Evolutionary conservation across 2,888 invertebrate genomes (phyloP), one percentile per base, ranked within the genome.

Genomic region (Eutolmus rufibarbis): DNA sequence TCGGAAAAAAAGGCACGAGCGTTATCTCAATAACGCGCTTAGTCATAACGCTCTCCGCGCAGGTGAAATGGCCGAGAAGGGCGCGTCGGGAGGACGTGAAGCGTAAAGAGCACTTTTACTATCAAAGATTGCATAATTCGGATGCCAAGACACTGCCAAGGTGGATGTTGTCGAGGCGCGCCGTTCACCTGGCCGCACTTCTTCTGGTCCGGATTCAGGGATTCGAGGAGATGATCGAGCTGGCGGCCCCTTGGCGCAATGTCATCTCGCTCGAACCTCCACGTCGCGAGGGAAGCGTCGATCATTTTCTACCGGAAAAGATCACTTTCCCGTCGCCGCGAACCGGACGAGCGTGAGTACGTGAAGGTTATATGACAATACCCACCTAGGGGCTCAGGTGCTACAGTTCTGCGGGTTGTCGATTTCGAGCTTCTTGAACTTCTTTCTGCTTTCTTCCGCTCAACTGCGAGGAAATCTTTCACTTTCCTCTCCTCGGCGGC

Each of bases 51-150:
- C 57, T 37, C 51, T 57, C 56, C 19, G 8, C 34, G 8, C 82
- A 51, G 66, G 82, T 57, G 82, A 82, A 82, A 82, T 57, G 82
- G 82, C 57, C 28, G n/a, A 31, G 57, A n/a, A 66, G 82, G 82
- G 56, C 57, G 57, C 46, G 37, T 28, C 37, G 23, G 43, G 23
- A 28, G n/a, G 56, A 23, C 56, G 43, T 57, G 37, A 31, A 82
- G 66, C 82, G 57, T 74, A 74, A 85, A 85, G 85, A 85, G 85
- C 85, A 85, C 85, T 85, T 85, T 85, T 85, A 85, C 85, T 74
- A 85, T 74, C 85, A 85, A 74, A 43, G 8, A 85, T 85, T 85
- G 85, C 85, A 74, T 85, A 85, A 85, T 74, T 46, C 7, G 28
- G 37, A 76, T 76, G n/a, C 66, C 66, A 57, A 14, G 34, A 34